Base-by-base conservation (phyloP, 2,888 invertebrate genomes). In the Pristionchus entomophagus region DNA sequence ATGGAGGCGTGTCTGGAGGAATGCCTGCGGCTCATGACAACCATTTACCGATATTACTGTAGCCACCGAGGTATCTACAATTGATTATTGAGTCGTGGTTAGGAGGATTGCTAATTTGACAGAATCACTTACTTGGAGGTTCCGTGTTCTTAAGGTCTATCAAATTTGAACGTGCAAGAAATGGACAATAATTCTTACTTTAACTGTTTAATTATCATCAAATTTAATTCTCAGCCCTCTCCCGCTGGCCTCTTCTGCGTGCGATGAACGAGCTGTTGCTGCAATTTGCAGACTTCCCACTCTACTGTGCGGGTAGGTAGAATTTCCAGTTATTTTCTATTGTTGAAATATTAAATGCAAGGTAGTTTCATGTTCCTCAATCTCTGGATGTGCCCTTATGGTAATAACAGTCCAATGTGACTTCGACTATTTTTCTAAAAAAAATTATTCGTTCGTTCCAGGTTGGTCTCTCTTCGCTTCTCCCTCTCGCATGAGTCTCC, bases 271-370 rank as follows among this genome's bases (percentile, higher is more conserved):
- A 19, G 0, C 87, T 91, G 19, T 38, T 92, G 22, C 56, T 86
- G n/a, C 89, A 89, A 41, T 93, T 93, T 87, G 87, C 91, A 32
- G 92, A 93, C 84, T 91, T 92, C 62, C 93, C 93, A 29, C 87
- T 92, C 62, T 93, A 91, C 85, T 90, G 91, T 81, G 51, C 88
- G 14, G 88, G 65, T 69, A 35, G 88, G 65, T 69, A 6, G 14
- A 10, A 6, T 10, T 10, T 45, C 14, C 45, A 45, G 45, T 6
- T 19, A 69, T 32, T 62, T 10, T 45, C 45, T 6, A 45, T 45
- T 45, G 45, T 45, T 45, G 6, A 10, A 45, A 45, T 45, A 14
- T 45, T 10, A 45, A 45, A 10, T 45, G 45, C 45, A 45, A 10
- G n/a, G n/a, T n/a, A n/a, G n/a, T n/a, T n/a, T n/a, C n/a, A n/a